Evolutionary conservation across 1,140 invertebrate species (phyloP), one percentile per base, ranked within the genome.

Genomic region (Diuraphis noxia): DNA sequence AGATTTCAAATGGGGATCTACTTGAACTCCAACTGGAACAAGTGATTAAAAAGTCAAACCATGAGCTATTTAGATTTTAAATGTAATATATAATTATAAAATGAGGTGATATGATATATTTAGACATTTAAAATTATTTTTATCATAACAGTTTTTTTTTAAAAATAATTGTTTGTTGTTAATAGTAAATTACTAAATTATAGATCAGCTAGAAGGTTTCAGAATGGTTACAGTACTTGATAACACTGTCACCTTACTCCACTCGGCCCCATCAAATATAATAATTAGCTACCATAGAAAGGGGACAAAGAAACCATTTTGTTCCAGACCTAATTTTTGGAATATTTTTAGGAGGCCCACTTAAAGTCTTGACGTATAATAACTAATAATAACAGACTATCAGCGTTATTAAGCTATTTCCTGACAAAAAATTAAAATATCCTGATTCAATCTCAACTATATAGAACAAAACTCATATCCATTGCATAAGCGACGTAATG

Each of bases 1-100:
- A 25, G 97, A 97, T 94, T 98, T 98, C 38, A 96, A 96, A 93
- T 97, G 96, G 1, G 96, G 95, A 93, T 97, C 96, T 92, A 97
- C 93, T 93, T 95, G 95, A 92, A 96, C 95, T 81, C 96, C 96
- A 96, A 94, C 43, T 94, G 92, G 82, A 92, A 94, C 92, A 88
- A 87, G 91, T n/a, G 34, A 87, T 79, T 43, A 49, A 6, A 40
- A 72, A 63, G n/a, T 63, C 17, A 72, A n/a, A 72, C 13, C 13
- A 72, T n/a, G 4, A 72, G n/a, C n/a, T 72, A n/a, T 72, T 17
- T n/a, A 72, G 34, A 34, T 72, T 72, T 72, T 17, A 63, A 63
- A 30, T 63, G 4, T n/a, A 63, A 72, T 72, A 72, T 49, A 19
- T 49, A 49, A 49, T 0, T 5, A 21, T 49, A 21, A 49, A 49